These are phyloP conservation scores for Eumeta japonica DNA, from an alignment of 1,140 invertebrate species.

Conservation along the genomic window DNA sequence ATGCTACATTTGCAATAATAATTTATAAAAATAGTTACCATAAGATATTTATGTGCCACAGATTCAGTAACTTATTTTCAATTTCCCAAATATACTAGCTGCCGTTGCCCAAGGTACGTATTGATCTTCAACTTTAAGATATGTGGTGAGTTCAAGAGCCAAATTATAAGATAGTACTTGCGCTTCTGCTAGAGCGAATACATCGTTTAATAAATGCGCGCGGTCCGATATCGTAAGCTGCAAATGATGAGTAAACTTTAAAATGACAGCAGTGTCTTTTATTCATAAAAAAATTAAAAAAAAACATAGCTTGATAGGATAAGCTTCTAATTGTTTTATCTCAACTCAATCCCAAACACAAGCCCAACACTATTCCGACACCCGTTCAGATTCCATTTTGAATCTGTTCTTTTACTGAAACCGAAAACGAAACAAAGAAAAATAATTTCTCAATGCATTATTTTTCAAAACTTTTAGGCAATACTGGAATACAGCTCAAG, in stretches of 20 bases:
- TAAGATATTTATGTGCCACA: constrained; percentile 59
- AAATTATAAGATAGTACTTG: constrained; percentile 63
- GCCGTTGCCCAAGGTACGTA: constrained; percentile 75
- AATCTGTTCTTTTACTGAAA: no score
- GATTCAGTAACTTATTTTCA: constrained; percentile 63
- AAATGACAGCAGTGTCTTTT: no score
- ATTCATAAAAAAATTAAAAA: not conserved
- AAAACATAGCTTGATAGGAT: not conserved
- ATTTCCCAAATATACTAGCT: constrained; percentile 47
- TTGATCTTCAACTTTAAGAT: constrained; percentile 66
- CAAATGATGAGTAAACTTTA: no score
- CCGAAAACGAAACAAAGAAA: no score
- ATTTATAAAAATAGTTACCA: constrained; percentile 33
- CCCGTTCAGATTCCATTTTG: no score
- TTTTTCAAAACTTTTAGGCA: no score
- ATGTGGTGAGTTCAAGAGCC: constrained; percentile 67
- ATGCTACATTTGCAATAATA: not conserved
- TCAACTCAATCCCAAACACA: not conserved
- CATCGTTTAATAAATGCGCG: constrained; percentile 82
- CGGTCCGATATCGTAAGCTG: constrained; percentile 73
- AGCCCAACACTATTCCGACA: constrained; percentile 11
- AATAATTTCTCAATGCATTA: no score
- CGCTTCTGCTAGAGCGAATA: constrained; percentile 76
- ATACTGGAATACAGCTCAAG: no score
- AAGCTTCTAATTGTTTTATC: no score